These are phyloP conservation scores for Rhagophthalmus giganteus DNA, from an alignment of 2,888 invertebrate species.

Conservation along the genomic window DNA sequence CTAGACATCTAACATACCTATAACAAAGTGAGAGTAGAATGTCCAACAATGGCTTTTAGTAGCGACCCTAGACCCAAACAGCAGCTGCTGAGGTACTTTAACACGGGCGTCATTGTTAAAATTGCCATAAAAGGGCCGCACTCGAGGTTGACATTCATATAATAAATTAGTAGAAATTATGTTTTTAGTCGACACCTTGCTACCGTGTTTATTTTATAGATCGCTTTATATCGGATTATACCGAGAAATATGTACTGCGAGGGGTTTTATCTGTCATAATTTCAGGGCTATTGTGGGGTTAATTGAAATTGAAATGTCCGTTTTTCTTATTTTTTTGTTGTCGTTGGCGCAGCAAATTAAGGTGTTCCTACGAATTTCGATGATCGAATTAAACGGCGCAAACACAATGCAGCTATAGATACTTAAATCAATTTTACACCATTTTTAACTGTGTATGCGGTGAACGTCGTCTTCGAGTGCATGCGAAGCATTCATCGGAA, in stretches of 20 bases:
- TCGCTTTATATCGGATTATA: no score
- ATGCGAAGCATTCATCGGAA: slow-evolving; percentile 30
- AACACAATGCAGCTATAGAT: no score
- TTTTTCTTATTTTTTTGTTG: no score
- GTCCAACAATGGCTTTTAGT: slow-evolving; percentile 31
- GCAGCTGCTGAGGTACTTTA: slow-evolving; percentile 36
- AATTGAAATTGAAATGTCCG: no score
- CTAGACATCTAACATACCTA: slow-evolving; percentile 36
- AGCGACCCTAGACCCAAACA: slow-evolving; percentile 30
- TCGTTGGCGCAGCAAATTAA: no score
- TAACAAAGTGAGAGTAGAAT: slow-evolving; percentile 33
- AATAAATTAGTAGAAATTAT: slow-evolving; percentile 41
- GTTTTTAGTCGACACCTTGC: slow-evolving; percentile 27
- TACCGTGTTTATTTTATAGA: slow-evolving; percentile 1
- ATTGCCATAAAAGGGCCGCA: slow-evolving; percentile 35
- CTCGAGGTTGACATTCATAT: slow-evolving; percentile 37
- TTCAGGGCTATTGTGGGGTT: no score
- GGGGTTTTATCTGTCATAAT: no score
- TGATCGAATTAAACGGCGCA: no score
- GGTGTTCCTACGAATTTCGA: no score
- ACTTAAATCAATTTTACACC: no score
- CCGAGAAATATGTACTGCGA: no score
- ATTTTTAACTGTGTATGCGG: slow-evolving; percentile 11
- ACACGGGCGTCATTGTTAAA: slow-evolving; percentile 37
- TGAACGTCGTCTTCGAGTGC: slow-evolving; percentile 14